These are phyloP conservation scores for Ostrea edulis DNA, from an alignment of 1,140 invertebrate species.

Conservation along the genomic window DNA sequence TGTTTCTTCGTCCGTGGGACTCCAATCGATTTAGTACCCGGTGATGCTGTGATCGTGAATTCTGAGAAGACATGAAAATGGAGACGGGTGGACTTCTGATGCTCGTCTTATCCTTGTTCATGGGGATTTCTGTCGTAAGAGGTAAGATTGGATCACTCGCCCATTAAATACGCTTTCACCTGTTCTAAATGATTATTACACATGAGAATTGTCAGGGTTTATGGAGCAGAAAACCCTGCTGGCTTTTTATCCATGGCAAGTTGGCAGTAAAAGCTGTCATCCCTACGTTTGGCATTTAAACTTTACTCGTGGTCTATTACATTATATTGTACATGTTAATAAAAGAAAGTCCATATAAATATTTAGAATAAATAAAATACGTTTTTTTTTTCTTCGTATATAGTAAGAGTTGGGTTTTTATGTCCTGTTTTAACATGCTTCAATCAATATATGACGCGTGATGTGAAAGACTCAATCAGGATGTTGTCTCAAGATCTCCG, in stretches of 20 bases:
- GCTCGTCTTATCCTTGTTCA: neutral
- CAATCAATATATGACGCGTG: neutral
- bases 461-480: too few relatives aligned
- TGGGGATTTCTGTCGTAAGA: neutral
- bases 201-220: neutral
- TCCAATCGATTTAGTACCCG: neutral
- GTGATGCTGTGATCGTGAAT: neutral
- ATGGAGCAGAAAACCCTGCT: neutral
- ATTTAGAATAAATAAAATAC: slow-evolving; percentile 3
- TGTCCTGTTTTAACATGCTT: neutral
- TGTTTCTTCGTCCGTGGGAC: neutral
- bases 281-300: neutral
- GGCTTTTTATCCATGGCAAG: neutral
- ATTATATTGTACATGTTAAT: too few relatives aligned
- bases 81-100: neutral
- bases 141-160: neutral
- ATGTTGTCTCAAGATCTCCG: too few relatives aligned
- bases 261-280: neutral
- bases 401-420: neutral
- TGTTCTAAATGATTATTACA: neutral
- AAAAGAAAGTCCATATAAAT: too few relatives aligned
- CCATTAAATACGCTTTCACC: slow-evolving; percentile 1
- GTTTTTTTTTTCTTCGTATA: neutral
- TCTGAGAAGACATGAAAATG: neutral
- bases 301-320: neutral